Evolutionary conservation across 2,113 vertebrate species (phyloP), one percentile per base, ranked within the genome.

Genomic region (Chlamydotis undulata): DNA sequence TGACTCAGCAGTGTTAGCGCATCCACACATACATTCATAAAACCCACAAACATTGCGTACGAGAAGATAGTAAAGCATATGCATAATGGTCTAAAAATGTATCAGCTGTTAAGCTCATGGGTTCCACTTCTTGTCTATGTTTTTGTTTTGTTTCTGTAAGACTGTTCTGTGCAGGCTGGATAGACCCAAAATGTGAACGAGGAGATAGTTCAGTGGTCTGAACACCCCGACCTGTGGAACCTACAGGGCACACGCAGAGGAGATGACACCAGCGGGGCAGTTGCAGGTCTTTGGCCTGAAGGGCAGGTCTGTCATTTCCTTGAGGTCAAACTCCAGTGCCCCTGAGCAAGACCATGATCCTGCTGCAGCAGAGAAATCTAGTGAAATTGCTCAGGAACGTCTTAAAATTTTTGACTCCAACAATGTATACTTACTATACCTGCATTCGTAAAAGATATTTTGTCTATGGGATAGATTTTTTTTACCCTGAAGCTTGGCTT

Each of bases 321-420:
- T 0, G 0, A 88, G 35, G 26, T 69, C 47, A 57, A 65, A 71
- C 9, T 9, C 24, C 41, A 52, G 11, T 0, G 1, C 6, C 8
- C 21, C 47, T 53, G 41, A 65, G 33, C 19, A 69, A 35, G 9
- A 87, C 19, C 25, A 85, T 57, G 45, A 64, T 28, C 26, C 12
- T 43, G 60, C 7, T 28, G 12, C 49, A 85, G 50, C 35, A 85
- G 35, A 76, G 29, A 80, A 73, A 85, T 73, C 45, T n/a, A 39
- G 19, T 52, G 35, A 67, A 65, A 69, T n/a, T 43, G 8, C 19
- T 56, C 10, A 57, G 12, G 16, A 71, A 61, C 7, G 35, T 52
- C 33, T 64, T 64, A 45, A 86, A 85, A 55, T 17, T 22, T 59
- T 26, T 70, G 19, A 67, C 19, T 71, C 70, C 67, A 31, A 67